A percentile compares a stretch with the other conserved stretches of the same genome.
These are phyloP conservation scores for Apeira syringaria DNA, from an alignment of 2,888 invertebrate genomes.

Conservation along the genomic window DNA sequence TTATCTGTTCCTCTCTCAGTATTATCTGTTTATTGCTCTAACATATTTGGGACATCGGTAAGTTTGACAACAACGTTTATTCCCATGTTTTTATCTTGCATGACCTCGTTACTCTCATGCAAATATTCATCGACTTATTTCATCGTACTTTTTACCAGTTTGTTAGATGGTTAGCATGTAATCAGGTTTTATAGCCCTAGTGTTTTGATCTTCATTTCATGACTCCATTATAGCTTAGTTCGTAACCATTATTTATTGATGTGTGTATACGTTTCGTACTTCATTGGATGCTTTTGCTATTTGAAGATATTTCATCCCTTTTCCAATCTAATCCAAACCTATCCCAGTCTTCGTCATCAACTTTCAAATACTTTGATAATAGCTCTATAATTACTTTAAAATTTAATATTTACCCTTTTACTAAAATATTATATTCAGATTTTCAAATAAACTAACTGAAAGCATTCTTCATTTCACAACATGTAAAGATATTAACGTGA, in stretches of 20 bases:
- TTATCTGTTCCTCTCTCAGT: conserved; percentile 13
- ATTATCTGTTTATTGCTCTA: conserved; percentile 22
- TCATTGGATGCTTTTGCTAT: conserved; percentile 51
- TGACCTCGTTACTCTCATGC: conserved; percentile 55
- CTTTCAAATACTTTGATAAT: no score
- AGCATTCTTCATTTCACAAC: no score
- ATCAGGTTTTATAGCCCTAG: conserved; percentile 49
- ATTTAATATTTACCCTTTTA: no score
- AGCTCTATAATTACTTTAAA: no score
- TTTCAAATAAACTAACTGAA: no score
- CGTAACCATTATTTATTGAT: conserved; percentile 37
- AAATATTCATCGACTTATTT: conserved; percentile 30
- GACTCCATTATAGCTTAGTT: conserved; percentile 50
- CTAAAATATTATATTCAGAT: no score
- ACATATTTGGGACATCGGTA: conserved; percentile 44
- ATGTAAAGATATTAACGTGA: no score
- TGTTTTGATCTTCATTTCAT: conserved; percentile 45
- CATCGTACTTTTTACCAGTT: conserved; percentile 35
- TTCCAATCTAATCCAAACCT: conserved; percentile 32
- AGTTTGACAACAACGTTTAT: conserved; percentile 40
- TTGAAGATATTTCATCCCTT: conserved; percentile 39
- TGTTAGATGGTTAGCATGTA: conserved; percentile 47
- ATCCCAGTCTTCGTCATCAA: conserved; percentile 49
- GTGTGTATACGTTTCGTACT: conserved; percentile 41
- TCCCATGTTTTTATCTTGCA: conserved; percentile 44